A percentile compares a stretch with the other conserved stretches of the same genome.
These are phyloP conservation scores for Sebastes trivittatus DNA, from an alignment of 2,797 vertebrate genomes.

Conservation along the genomic window DNA sequence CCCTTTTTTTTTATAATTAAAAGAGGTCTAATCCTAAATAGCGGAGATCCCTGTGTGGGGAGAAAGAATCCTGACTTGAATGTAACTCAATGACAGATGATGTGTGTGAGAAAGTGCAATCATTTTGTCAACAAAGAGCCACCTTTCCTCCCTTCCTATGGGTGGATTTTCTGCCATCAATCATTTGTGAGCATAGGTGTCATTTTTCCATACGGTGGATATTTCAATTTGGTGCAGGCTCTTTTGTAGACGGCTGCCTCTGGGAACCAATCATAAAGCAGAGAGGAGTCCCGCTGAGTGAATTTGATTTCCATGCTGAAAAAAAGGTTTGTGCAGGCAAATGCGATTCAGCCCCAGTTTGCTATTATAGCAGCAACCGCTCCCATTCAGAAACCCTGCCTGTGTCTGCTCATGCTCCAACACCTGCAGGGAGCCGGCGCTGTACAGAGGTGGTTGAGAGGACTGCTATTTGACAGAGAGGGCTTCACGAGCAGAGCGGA, in stretches of 20 bases:
- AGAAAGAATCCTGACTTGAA: neutral
- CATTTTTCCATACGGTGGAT: constrained; percentile 17
- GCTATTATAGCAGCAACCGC: constrained; percentile 23
- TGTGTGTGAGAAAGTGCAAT: constrained; percentile 11
- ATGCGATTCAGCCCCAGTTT: constrained; percentile 33
- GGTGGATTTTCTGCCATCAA: constrained; percentile 32
- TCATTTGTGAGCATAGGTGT: constrained; percentile 35
- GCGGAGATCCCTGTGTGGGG: neutral
- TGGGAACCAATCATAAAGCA: constrained; percentile 51
- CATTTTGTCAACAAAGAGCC: constrained; percentile 11
- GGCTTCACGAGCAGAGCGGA: neutral
- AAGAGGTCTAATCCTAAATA: constrained; percentile 35
- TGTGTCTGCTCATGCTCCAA: neutral
- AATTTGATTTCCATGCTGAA: constrained; percentile 52
- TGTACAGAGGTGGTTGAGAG: neutral
- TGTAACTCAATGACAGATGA: constrained; percentile 13
- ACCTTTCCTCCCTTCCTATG: neutral
- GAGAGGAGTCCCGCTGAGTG: constrained; percentile 36
- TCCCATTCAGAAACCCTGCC: constrained; percentile 9
- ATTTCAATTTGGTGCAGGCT: constrained; percentile 46
- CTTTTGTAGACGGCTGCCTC: constrained; percentile 37
- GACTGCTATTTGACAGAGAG: neutral
- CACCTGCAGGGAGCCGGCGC: constrained; percentile 5
- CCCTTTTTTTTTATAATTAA: constrained; percentile 29
- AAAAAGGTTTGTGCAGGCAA: constrained; percentile 40